Evolutionary conservation across 2,113 vertebrate species (phyloP), one percentile per base, ranked within the genome.

Genomic region (Nothoprocta perdicaria): DNA sequence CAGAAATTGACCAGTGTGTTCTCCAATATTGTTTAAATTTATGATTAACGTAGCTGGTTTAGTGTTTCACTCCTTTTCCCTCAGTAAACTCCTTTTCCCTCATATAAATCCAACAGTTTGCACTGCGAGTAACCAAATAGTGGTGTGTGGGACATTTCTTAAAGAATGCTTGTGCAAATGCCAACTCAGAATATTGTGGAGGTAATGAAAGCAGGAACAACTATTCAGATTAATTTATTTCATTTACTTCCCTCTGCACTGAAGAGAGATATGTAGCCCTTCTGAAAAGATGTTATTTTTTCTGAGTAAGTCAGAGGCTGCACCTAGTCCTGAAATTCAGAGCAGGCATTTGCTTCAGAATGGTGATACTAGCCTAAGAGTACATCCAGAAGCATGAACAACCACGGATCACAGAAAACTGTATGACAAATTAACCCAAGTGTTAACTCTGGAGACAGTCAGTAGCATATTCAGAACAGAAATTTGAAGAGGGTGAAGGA

Each of bases 21-120:
- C 60, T 92, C 60, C 58, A 68, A 53, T 74, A 88, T 77, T 63
- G 90, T 94, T 95, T 94, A 61, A 89, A 48, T 92, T 50, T 72
- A 86, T 67, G 61, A 55, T 41, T 88, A 87, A 86, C 1, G 1
- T 29, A 87, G 68, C 75, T 76, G 71, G 24, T 40, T 58, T 92
- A 76, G 83, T 57, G 23, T 92, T 96, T 96, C 52, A 61, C 35
- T 74, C 31, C 63, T 90, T 92, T 38, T 61, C 94, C 38, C 65
- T 94, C 41, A 58, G 35, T 38, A 38, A 38, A 61, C 35, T 74
- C 31, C 63, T 90, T 92, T 38, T 61, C 94, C 38, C 65, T 94
- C 41, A 58, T 26, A 41, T 69, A 93, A 96, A 88, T 46, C 80
- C 63, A 57, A 88, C 63, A 68, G 6, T 27, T 90, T 95, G n/a